phyloP scores from a whole-genome alignment of 2,888 invertebrate genomes.

The Monopis laevigella region DNA sequence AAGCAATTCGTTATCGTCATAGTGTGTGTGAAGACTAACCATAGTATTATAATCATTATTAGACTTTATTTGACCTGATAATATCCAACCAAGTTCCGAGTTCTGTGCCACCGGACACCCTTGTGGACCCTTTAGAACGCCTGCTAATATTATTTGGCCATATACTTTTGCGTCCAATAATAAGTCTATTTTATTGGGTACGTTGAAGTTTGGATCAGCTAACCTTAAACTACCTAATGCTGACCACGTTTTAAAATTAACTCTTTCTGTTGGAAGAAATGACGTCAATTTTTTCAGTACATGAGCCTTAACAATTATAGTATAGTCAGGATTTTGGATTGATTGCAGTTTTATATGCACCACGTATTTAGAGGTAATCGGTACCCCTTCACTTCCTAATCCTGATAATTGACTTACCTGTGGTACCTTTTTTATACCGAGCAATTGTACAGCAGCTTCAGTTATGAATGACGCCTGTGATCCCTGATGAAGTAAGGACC shows the following conservation, averaged over 20 bases:
- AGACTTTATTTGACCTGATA: neutral
- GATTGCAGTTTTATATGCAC: slow-evolving; percentile 17
- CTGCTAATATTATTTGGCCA: too few relatives aligned
- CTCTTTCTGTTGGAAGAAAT: slow-evolving; percentile 15
- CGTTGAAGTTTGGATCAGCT: neutral
- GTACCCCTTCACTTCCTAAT: too few relatives aligned
- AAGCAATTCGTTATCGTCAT: slow-evolving; percentile 13
- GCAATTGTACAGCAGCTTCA: too few relatives aligned
- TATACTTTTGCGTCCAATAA: neutral
- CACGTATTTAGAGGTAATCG: slow-evolving; percentile 14
- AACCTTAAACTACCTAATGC: neutral
- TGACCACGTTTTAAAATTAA: slow-evolving; percentile 12
- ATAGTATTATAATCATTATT: neutral
- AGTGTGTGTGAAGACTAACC: neutral
- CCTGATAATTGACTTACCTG: too few relatives aligned
- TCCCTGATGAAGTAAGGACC: slow-evolving; percentile 15
- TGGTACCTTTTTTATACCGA: too few relatives aligned
- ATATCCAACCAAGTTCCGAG: too few relatives aligned
- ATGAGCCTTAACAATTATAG: slow-evolving; percentile 17
- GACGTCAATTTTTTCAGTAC: slow-evolving; percentile 17
- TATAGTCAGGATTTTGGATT: slow-evolving; percentile 14
- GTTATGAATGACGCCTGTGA: too few relatives aligned
- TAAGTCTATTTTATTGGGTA: neutral
- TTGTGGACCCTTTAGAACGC: too few relatives aligned
- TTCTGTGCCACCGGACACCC: too few relatives aligned